Base-by-base conservation (phyloP, 2,113 vertebrate genomes). In the Glaucidium brasilianum region DNA sequence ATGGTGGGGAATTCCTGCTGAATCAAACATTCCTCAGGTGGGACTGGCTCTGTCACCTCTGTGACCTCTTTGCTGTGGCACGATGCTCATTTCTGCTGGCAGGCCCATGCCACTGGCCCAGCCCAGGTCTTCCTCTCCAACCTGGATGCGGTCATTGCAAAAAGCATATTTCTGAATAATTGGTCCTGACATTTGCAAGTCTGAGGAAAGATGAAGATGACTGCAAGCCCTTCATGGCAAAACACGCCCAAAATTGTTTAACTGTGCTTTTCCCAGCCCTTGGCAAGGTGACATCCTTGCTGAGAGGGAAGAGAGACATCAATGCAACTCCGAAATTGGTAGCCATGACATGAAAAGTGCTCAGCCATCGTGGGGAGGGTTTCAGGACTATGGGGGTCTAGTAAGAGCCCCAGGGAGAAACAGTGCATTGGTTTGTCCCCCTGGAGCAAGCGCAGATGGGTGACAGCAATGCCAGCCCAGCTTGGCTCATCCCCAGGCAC, bases 361-460 rank as follows among this genome's bases (percentile, higher is more conserved):
- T 39, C 37, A 64, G 10, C 20, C n/a, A 23, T 25, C 9, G 2
- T 29, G 19, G 30, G 16, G 13, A 77, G n/a, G 15, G 4, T n/a
- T 29, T 16, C 66, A 59, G 78, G 88, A 82, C 43, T 8, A 30
- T 29, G 27, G 1, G 9, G 23, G 32, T 7, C 0, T 17, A 78
- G 37, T 18, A 20, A 34, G 69, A 63, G 26, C 60, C n/a, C 45
- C 50, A 26, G 30, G 18, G 10, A 29, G 23, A 47, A 15, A 18
- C 0, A 6, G 41, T 49, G 60, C 25, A 0, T 25, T 35, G n/a
- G 7, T 50, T 60, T 72, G 58, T 79, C 4, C 43, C 50, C 12
- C 0, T 22, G 73, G 58, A 66, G n/a, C 41, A 27, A 56, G 3
- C 47, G 47, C 29, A 64, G 73, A n/a, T 0, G 1, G 63, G 12